A percentile compares a stretch with the other conserved stretches of the same genome.
phyloP scores from a whole-genome alignment of 2,888 invertebrate species.

The Crematogaster levior region DNA sequence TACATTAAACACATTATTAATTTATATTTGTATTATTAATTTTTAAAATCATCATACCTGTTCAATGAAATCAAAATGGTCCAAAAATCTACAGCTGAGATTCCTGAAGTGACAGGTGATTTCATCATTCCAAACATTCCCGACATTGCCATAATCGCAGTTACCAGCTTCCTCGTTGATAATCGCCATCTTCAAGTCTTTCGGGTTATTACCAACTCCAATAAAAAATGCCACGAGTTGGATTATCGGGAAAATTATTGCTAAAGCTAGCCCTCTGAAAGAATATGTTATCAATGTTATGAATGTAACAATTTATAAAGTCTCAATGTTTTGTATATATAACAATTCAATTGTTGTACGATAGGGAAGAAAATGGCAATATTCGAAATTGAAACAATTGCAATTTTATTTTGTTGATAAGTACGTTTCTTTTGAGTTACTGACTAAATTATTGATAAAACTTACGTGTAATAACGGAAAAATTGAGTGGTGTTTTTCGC shows the following conservation, averaged over 20 bases:
- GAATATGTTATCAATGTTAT: slow-evolving; percentile 53
- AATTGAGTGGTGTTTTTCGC: slow-evolving; percentile 91
- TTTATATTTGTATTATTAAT: not conserved
- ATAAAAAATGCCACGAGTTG: slow-evolving; percentile 93
- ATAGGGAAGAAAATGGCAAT: not conserved
- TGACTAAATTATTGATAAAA: not conserved
- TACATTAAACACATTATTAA: not conserved
- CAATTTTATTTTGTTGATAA: not conserved
- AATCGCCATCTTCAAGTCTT: slow-evolving; percentile 90
- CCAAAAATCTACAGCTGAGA: slow-evolving; percentile 89
- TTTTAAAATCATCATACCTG: slow-evolving; percentile 80
- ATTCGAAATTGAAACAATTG: not conserved
- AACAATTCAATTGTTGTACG: not conserved
- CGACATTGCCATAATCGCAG: slow-evolving; percentile 84
- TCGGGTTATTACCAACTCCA: slow-evolving; percentile 92
- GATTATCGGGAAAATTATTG: slow-evolving; percentile 93
- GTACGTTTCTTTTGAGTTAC: not conserved
- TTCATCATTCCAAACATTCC: slow-evolving; percentile 84
- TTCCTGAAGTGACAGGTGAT: slow-evolving; percentile 87
- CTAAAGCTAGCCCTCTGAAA: slow-evolving; percentile 92
- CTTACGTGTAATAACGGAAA: slow-evolving; percentile 87
- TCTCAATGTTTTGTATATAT: not conserved
- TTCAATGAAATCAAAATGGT: slow-evolving; percentile 87
- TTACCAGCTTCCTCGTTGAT: slow-evolving; percentile 91
- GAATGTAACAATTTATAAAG: not conserved